A percentile compares a stretch with the other conserved stretches of the same genome.
phyloP scores from a whole-genome alignment of 1,140 invertebrate species.

The Myzus persicae region DNA sequence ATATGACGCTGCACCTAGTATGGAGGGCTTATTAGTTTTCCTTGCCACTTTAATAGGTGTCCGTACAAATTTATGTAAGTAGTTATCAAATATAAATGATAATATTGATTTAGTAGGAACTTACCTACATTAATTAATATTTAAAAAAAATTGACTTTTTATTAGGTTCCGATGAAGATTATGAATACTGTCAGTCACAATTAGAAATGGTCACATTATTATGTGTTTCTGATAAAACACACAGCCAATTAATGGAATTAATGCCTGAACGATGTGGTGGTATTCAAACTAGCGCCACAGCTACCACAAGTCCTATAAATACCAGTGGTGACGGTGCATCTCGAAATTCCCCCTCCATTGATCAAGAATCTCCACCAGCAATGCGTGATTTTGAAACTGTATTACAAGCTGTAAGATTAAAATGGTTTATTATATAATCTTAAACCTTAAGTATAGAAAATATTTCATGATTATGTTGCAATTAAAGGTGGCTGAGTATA shows the following conservation, averaged over 20 bases:
- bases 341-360: background rate
- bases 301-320: conserved; percentile 65
- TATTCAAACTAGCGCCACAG: conserved; percentile 62
- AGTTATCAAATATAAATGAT: background rate
- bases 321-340: conserved; percentile 64
- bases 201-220: conserved; percentile 92
- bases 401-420: conserved; percentile 49
- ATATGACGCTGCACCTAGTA: conserved; percentile 82
- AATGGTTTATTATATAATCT: conserved; percentile 23
- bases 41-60: conserved; percentile 87
- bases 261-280: conserved; percentile 90
- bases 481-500: conserved; percentile 76
- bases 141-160: conserved; percentile 48
- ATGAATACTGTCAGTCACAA: conserved; percentile 71
- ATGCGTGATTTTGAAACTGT: conserved; percentile 59
- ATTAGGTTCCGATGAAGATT: conserved; percentile 69
- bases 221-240: conserved; percentile 92
- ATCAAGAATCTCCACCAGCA: background rate
- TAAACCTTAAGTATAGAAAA: background rate
- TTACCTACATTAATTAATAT: background rate
- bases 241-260: conserved; percentile 91
- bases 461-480: conserved; percentile 5
- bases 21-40: conserved; percentile 91
- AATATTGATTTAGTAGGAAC: background rate
- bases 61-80: conserved; percentile 86